Conservation (phyloP, 2,888 invertebrate genomes). For the Periphyllus acericola region DNA sequence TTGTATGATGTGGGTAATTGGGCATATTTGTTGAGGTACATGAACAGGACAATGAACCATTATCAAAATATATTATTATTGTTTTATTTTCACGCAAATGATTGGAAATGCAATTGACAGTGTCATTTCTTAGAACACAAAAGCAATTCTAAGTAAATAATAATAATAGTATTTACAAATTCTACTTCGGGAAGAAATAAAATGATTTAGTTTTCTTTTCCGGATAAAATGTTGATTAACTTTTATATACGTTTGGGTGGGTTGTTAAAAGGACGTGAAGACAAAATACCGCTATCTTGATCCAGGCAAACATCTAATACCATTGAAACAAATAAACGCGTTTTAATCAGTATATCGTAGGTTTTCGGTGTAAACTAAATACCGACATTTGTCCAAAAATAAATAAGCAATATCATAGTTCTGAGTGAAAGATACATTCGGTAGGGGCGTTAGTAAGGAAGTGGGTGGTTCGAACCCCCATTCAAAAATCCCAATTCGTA, state of each 20-base stretch:
- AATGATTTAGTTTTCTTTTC: not conserved
- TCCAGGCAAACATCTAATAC: no score
- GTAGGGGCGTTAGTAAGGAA: no score
- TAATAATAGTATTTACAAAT: slow-evolving; percentile 11
- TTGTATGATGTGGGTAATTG: no score
- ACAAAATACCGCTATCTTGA: no score
- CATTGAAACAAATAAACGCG: no score
- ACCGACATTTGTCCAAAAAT: no score
- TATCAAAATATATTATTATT: not conserved
- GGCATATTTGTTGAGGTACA: no score
- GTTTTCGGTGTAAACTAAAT: no score
- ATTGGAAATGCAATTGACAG: not conserved
- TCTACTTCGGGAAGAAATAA: not conserved
- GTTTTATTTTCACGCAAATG: not conserved
- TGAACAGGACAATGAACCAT: not conserved
- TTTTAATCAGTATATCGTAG: not conserved
- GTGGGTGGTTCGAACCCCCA: no score
- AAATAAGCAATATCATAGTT: no score
- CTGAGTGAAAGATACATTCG: no score
- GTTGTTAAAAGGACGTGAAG: not conserved
- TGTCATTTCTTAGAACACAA: not conserved
- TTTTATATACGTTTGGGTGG: not conserved
- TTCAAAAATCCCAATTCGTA: no score
- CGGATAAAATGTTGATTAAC: not conserved
- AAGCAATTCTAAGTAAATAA: not conserved